Percentiles rank a stretch among this genome's conserved stretches.
phyloP scores from a whole-genome alignment of 2,797 vertebrate species.

The Sandelia bainsii region DNA sequence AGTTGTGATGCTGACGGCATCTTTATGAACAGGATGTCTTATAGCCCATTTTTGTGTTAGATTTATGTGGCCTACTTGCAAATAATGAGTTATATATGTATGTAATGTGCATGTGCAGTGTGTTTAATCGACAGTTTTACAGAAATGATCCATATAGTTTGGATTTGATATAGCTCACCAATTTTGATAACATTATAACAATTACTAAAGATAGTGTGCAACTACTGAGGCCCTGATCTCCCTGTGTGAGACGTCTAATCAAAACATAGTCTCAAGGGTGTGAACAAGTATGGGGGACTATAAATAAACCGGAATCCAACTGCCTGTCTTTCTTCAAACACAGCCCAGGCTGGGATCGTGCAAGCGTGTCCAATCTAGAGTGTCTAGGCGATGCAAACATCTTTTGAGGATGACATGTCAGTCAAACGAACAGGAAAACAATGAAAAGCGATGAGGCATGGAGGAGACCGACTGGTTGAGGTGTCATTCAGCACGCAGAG shows the following conservation, averaged over 20 bases:
- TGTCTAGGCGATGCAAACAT: constrained; percentile 65
- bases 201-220: constrained; percentile 33
- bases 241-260: constrained; percentile 52
- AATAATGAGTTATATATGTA: neutral
- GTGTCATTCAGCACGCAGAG: constrained; percentile 45
- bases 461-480: constrained; percentile 46
- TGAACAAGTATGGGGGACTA: constrained; percentile 59
- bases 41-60: neutral
- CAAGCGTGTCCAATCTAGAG: constrained; percentile 77
- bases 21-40: no score
- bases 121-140: neutral
- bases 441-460: constrained; percentile 62
- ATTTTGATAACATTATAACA: constrained; percentile 11
- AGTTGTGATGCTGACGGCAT: no score
- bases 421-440: constrained; percentile 72
- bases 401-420: constrained; percentile 76
- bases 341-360: constrained; percentile 41
- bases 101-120: neutral
- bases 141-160: neutral
- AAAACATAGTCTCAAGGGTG: constrained; percentile 60
- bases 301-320: constrained; percentile 71
- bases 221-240: constrained; percentile 40
- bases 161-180: constrained; percentile 27
- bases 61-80: constrained; percentile 16
- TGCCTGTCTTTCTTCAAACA: constrained; percentile 68